Conservation (phyloP, 1,140 invertebrate genomes). For the Brachystomella parvula region DNA sequence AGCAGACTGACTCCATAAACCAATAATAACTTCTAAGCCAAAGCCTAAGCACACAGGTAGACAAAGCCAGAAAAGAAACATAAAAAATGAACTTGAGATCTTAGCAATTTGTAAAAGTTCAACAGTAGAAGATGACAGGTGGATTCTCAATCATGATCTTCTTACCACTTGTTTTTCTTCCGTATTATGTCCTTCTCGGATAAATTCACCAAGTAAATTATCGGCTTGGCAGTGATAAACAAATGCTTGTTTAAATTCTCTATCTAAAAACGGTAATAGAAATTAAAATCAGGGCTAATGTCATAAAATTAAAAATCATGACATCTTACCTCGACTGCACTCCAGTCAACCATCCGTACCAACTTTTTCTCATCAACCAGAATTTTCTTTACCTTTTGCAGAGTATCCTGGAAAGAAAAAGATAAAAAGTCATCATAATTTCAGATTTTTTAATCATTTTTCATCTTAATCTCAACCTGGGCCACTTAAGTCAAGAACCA, state of each 20-base stretch:
- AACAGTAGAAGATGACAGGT: slow-evolving; percentile 6
- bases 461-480: too few species aligned
- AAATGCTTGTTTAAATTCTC: slow-evolving; percentile 94
- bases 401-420: slow-evolving; percentile 60
- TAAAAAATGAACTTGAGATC: slow-evolving; percentile 13
- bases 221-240: slow-evolving; percentile 96
- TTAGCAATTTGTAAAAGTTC: slow-evolving; percentile 5
- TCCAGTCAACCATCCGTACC: slow-evolving; percentile 87
- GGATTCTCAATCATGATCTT: slow-evolving; percentile 9
- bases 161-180: slow-evolving; percentile 97
- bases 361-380: slow-evolving; percentile 86
- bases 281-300: slow-evolving; percentile 39
- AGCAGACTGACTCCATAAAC: slow-evolving; percentile 12
- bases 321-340: slow-evolving; percentile 74
- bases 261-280: slow-evolving; percentile 58
- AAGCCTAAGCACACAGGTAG: background rate
- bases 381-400: slow-evolving; percentile 76
- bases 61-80: background rate
- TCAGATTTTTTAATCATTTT: too few species aligned
- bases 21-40: slow-evolving; percentile 3
- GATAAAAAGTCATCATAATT: background rate
- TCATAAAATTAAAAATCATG: slow-evolving; percentile 15
- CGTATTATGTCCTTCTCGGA: slow-evolving; percentile 97
- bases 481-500: too few species aligned
- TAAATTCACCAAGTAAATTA: slow-evolving; percentile 94